phyloP scores from a whole-genome alignment of 2,113 vertebrate species.

The Dromaius novaehollandiae region DNA sequence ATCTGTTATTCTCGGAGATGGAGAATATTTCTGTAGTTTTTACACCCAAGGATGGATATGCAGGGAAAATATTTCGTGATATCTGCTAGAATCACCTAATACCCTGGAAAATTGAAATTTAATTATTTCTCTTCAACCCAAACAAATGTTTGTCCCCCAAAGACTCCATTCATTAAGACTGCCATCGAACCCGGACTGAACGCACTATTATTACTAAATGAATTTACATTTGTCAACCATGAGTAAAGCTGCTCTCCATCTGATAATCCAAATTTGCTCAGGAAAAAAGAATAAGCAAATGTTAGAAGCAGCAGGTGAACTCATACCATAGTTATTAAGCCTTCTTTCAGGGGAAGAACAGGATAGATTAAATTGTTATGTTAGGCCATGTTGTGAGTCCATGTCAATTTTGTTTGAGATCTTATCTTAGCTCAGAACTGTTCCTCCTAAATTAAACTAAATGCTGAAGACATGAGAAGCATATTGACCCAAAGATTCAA shows the following conservation, averaged over 20 bases:
- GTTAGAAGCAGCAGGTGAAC: slow-evolving; percentile 62
- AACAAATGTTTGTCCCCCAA: slow-evolving; percentile 52
- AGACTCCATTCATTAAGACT: slow-evolving; percentile 5
- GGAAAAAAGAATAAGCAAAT: slow-evolving; percentile 55
- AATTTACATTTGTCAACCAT: slow-evolving; percentile 44
- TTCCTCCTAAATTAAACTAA: slow-evolving; percentile 67
- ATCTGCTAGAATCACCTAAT: not conserved
- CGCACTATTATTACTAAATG: slow-evolving; percentile 40
- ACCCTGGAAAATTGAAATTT: not conserved
- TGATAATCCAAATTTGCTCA: slow-evolving; percentile 60
- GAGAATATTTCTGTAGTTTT: not conserved
- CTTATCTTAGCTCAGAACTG: slow-evolving; percentile 59
- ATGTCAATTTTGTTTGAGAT: slow-evolving; percentile 61
- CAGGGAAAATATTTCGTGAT: not conserved
- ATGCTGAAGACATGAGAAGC: slow-evolving; percentile 55
- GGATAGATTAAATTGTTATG: slow-evolving; percentile 69
- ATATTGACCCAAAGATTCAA: slow-evolving; percentile 59
- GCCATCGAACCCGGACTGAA: slow-evolving; percentile 11
- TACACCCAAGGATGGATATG: not conserved
- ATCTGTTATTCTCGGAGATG: not conserved
- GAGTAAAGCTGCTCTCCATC: slow-evolving; percentile 41
- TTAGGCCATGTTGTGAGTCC: slow-evolving; percentile 64
- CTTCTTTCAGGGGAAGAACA: slow-evolving; percentile 44
- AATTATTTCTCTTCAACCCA: slow-evolving; percentile 32
- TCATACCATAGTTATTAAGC: slow-evolving; percentile 45